Base-by-base conservation (phyloP, 2,888 invertebrate genomes). In the Apantesis nais region DNA sequence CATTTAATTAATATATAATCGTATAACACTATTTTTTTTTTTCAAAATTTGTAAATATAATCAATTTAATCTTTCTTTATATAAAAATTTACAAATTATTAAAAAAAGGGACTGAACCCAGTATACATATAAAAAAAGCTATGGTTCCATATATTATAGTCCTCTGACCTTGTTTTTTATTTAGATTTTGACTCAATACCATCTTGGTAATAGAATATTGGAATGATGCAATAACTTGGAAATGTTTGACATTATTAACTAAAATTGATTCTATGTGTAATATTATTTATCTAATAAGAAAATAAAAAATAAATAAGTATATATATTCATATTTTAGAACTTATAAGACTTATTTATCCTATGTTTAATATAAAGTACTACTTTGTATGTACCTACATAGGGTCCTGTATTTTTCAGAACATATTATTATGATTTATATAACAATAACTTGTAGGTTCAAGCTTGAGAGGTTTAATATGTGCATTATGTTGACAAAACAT, bases 161-260 rank as follows among this genome's bases (percentile, higher is more conserved):
- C 41, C 29, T 41, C 0, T 55, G 58, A 58, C 37, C 31, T 48
- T 69, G 55, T 62, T 66, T 19, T 25, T 58, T 37, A 58, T 25
- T n/a, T 68, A 55, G 63, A 69, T 69, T n/a, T 31, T 22, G 55
- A 31, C 71, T 52, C 9, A 55, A 65, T 16, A 9, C 48, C 7
- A n/a, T n/a, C 29, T 34, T 34, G 34, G 48, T 37, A 44, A 61
- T 25, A 34, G 48, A 62, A 19, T 41, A 34, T 48, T 34, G 68
- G 64, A 58, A 74, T 81, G 82, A 80, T 82, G 80, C 75, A 82
- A 82, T 79, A 77, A 16, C 58, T 29, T 61, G 34, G 48, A 11
- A 44, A 34, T n/a, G 60, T 55, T 44, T 74, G 74, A 72, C 14
- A 58, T 29, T 7, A 58, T 55, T 25, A 58, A 58, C 4, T 58